A percentile compares a stretch with the other conserved stretches of the same genome.
Conservation (phyloP, 2,888 invertebrate genomes). For the Caenorhabditis sp. region DNA sequence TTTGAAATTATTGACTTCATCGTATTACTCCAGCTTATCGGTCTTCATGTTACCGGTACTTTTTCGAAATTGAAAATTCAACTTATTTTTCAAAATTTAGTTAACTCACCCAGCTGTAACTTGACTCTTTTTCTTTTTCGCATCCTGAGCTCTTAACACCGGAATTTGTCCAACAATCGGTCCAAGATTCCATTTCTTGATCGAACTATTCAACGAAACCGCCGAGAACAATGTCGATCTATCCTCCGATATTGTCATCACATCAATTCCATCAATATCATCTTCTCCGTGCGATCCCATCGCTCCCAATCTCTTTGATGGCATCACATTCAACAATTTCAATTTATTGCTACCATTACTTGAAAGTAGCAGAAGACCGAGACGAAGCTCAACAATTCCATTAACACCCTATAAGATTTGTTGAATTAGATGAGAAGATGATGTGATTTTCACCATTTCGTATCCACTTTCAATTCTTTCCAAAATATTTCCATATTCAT, state of each 20-base stretch:
- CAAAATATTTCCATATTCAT: constrained; percentile 61
- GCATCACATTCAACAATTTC: constrained; percentile 57
- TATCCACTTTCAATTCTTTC: constrained; percentile 58
- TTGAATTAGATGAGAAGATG: too few species aligned
- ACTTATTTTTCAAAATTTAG: too few species aligned
- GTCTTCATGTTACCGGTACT: too few species aligned
- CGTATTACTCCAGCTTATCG: too few species aligned
- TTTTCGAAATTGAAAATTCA: too few species aligned
- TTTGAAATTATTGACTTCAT: too few species aligned
- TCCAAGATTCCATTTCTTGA: constrained; percentile 48
- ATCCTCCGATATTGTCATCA: constrained; percentile 32
- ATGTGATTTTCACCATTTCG: constrained; percentile 44
- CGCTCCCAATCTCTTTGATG: constrained; percentile 54
- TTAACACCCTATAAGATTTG: constrained; percentile 27
- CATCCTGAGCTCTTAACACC: constrained; percentile 49
- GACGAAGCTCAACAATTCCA: constrained; percentile 41
- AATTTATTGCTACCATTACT: constrained; percentile 43
- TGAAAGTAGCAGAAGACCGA: constrained; percentile 41
- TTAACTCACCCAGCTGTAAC: constrained; percentile 28
- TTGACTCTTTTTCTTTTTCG: constrained; percentile 48
- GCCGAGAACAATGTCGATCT: constrained; percentile 23
- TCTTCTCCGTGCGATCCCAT: constrained; percentile 48
- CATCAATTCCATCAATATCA: constrained; percentile 45
- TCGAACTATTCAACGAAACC: constrained; percentile 30
- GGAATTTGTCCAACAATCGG: constrained; percentile 50